Evolutionary conservation across 2,113 vertebrate species (phyloP).

Genomic region (Clarias batrachus): DNA sequence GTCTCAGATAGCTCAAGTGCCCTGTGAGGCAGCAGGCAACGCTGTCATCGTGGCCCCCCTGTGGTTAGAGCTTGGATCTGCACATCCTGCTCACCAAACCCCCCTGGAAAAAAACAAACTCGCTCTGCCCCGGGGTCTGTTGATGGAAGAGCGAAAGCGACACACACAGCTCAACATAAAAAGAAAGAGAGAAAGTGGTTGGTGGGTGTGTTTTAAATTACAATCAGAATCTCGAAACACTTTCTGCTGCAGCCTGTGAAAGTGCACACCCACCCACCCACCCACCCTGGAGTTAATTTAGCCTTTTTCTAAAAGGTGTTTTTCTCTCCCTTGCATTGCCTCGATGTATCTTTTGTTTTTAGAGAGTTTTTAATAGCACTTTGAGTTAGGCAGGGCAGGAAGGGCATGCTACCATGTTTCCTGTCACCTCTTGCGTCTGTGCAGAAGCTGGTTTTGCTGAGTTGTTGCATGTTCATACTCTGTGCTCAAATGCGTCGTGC

Average conservation of each 20-base stretch:
- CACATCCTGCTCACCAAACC: conserved; percentile 30
- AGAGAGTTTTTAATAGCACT: conserved; percentile 45
- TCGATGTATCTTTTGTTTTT: conserved; percentile 18
- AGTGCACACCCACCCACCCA: conserved; percentile 43
- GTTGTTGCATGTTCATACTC: conserved; percentile 44
- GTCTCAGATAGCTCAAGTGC: conserved; percentile 43
- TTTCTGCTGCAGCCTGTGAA: conserved; percentile 1
- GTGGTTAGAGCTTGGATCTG: conserved; percentile 57
- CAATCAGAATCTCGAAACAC: not conserved
- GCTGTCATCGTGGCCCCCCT: conserved; percentile 56
- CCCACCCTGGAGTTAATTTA: conserved; percentile 38
- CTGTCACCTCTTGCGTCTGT: conserved; percentile 67
- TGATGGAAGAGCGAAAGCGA: not conserved
- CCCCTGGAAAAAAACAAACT: not conserved
- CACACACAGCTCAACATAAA: not conserved
- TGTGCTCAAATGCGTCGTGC: conserved; percentile 11
- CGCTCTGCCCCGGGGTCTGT: not conserved
- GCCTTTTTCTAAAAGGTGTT: conserved; percentile 17
- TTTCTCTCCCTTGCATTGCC: conserved; percentile 14
- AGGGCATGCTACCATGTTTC: conserved; percentile 70
- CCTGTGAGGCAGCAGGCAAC: not conserved
- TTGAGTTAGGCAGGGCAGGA: conserved; percentile 61
- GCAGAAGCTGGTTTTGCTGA: conserved; percentile 52
- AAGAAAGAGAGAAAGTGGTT: not conserved
- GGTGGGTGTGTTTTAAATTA: conserved; percentile 14